phyloP scores from a whole-genome alignment of 2,888 invertebrate species.

The Biston stratarius region DNA sequence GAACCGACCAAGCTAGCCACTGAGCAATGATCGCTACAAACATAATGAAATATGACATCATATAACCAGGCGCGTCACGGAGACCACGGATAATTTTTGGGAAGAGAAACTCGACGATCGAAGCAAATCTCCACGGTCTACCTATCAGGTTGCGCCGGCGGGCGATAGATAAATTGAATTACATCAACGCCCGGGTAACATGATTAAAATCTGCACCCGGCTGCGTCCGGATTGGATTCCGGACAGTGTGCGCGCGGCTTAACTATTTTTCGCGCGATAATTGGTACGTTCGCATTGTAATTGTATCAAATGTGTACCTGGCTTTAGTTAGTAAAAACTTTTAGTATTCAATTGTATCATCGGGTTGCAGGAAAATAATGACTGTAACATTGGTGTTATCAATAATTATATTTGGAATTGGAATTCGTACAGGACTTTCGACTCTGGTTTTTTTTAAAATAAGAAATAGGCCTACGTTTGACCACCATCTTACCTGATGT shows the following conservation, averaged over 20 bases:
- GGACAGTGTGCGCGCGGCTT: constrained; percentile 45
- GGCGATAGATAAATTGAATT: constrained; percentile 73
- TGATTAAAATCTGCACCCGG: constrained; percentile 69
- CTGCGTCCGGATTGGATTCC: constrained; percentile 56
- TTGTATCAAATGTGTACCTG: constrained; percentile 48
- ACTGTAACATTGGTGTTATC: no score
- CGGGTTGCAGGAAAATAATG: no score
- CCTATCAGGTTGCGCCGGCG: constrained; percentile 41
- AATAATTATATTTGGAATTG: no score
- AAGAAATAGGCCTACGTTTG: no score
- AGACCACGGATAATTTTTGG: neutral
- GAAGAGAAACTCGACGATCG: neutral
- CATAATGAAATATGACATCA: no score
- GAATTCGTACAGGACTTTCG: no score
- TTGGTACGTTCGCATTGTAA: constrained; percentile 49
- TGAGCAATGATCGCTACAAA: no score
- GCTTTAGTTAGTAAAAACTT: constrained; percentile 34
- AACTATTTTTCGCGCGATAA: constrained; percentile 50
- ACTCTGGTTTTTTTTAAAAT: no score
- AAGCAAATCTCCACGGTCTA: constrained; percentile 8
- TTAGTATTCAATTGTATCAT: constrained; percentile 35
- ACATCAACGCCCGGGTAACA: constrained; percentile 69
- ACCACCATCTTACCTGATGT: no score
- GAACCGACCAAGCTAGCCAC: no score
- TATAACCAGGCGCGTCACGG: no score